Evolutionary conservation across 1,140 invertebrate species (phyloP), one percentile per base, ranked within the genome.

Genomic region (Papilio dardanus): DNA sequence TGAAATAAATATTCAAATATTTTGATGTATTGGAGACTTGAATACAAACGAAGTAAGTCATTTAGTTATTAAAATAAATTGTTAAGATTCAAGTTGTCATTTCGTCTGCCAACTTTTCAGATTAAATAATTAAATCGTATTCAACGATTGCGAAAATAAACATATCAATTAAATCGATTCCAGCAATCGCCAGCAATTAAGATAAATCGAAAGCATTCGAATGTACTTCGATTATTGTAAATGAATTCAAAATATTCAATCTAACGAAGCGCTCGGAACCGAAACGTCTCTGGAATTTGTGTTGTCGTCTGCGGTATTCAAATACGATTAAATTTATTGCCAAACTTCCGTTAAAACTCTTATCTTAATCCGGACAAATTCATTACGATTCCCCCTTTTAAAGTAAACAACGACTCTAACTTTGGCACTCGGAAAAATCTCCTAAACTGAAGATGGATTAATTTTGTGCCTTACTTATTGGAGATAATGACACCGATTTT

Each of bases 201-300:
- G 67, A 69, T 40, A 69, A 69, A 69, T 40, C 67, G 67, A 33
- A 16, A 30, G 67, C 33, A 69, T 69, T 69, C 33, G 67, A 14
- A 69, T 37, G 33, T 69, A 42, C 67, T 37, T 4, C 67, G 67
- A 69, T 69, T 69, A 40, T 69, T 69, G 35, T 66, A 40, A 69
- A 69, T 69, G 67, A 24, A 69, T 69, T 69, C 35, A 69, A 69
- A 69, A 69, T 69, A 69, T 69, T 69, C 67, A 69, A 69, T 35
- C 67, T 69, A 69, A 69, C 19, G 67, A 69, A 69, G 33, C 12
- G 12, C 31, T 69, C 33, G 67, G 35, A 42, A 69, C 67, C 33
- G 35, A 69, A 69, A 33, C 65, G 65, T 35, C 33, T 7, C 35
- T 10, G 67, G 35, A 69, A 40, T 37, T 40, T 40, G n/a, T 35